Evolutionary conservation across 1,140 invertebrate species (phyloP), one percentile per base, ranked within the genome.

Genomic region (Diorhabda sublineata): DNA sequence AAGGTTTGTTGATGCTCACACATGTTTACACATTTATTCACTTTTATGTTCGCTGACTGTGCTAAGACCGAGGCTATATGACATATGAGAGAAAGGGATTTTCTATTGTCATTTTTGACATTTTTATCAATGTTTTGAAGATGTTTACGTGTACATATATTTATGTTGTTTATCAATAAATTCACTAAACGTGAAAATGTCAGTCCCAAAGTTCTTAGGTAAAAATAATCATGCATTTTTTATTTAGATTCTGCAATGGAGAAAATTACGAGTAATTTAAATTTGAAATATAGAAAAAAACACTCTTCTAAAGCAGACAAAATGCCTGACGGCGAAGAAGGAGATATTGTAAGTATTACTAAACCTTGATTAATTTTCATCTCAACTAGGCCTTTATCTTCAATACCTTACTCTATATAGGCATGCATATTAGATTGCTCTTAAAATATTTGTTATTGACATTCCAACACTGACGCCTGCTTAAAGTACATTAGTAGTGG

Each of bases 181-280:
- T 26, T 26, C 26, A 26, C 1, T 26, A 26, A 26, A 26, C 26
- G 26, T 26, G 26, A 26, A 26, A 26, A 26, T 26, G 26, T 26
- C 26, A 26, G 26, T 26, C 26, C 26, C 26, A 26, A 26, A 26
- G 26, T 26, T 26, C 26, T 26, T 26, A 26, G 26, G 26, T 26
- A 26, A 1, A 26, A 26, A 1, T 67, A 58, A 67, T 60, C n/a
- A 67, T 67, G 66, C 45, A 45, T 67, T 67, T 67, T 45, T 67
- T 58, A 67, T n/a, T 52, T 58, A 63, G 67, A 61, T 58, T 11
- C 62, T 68, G 61, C 67, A 43, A 68, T 68, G 67, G 67, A 52
- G 56, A 43, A 58, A 43, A 43, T 41, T 9, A 68, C n/a, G 42
- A 43, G 7, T 67, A 67, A 45, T 61, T 42, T 43, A 68, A 9